Evolutionary conservation across 2,797 vertebrate genomes (phyloP), one percentile per base, ranked within the genome.

Genomic region (Syngnathus acus): DNA sequence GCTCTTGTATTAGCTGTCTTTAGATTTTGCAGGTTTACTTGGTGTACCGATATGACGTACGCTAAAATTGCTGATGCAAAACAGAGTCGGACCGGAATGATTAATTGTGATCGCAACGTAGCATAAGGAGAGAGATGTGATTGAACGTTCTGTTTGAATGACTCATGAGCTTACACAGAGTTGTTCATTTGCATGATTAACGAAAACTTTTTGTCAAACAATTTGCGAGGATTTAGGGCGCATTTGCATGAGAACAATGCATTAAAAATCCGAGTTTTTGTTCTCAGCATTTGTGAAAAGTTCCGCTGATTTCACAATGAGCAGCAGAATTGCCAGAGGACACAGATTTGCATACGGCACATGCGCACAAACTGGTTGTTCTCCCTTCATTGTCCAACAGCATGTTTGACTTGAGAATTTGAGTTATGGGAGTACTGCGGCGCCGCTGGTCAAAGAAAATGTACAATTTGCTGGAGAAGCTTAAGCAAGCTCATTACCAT

Each of bases 341-440:
- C 47, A 19, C 16, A n/a, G 50, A 21, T 53, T 55, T 55, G 53
- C 53, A 55, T 26, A 6, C 11, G 4, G 26, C 26, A 14, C 26
- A 37, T 57, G 54, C 54, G 54, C 53, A 32, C 13, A 5, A 26
- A 23, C 6, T 32, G 54, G 26, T 57, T 37, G 26, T 57, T 13
- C 54, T 32, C 26, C 54, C 26, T 17, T 26, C 17, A 37, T 32
- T 37, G 26, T 32, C 26, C 54, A 37, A 57, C 26, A 14, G 54
- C 4, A 37, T 37, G 54, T 57, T 57, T 57, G 53, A 55, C 53
- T 55, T 32, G 26, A 32, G 53, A 55, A 55, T 55, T 57, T 54
- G n/a, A 23, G 51, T 54, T 57, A 57, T 57, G 51, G 51, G 51
- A 23, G 51, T 54, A 11, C 51, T 13, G 54, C 14, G 5, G 14